Conservation (phyloP, 2,888 invertebrate species). For the Drosophila prostipennis region DNA sequence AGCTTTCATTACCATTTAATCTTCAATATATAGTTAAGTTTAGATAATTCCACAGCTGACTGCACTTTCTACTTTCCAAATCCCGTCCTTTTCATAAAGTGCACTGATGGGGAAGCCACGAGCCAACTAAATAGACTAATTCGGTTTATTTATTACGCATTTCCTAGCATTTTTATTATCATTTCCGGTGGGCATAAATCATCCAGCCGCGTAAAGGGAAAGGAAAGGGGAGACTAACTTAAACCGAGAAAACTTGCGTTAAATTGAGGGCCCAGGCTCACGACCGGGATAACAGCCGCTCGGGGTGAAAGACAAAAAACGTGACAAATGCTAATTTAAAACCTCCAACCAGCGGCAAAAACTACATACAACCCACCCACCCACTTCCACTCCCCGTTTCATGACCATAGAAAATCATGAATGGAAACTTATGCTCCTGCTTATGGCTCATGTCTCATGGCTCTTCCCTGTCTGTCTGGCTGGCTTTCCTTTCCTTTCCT, state of each 20-base stretch:
- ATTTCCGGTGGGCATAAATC: constrained; percentile 77
- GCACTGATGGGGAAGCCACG: constrained; percentile 56
- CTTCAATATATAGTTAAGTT: background rate
- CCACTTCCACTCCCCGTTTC: constrained; percentile 34
- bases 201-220: constrained; percentile 40
- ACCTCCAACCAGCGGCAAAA: constrained; percentile 61
- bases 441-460: constrained; percentile 27
- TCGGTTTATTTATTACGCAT: constrained; percentile 76
- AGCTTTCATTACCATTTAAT: constrained; percentile 10
- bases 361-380: constrained; percentile 47
- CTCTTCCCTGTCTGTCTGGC: constrained; percentile 26
- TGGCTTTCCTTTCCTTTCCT: constrained; percentile 1
- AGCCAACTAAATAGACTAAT: constrained; percentile 58
- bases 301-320: constrained; percentile 56
- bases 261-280: constrained; percentile 57
- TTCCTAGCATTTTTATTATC: constrained; percentile 78
- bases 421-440: constrained; percentile 70
- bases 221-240: constrained; percentile 46
- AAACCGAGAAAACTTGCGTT: constrained; percentile 73
- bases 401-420: constrained; percentile 61
- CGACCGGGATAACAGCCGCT: constrained; percentile 18
- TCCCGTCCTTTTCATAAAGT: constrained; percentile 23
- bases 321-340: constrained; percentile 82
- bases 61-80: constrained; percentile 25
- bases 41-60: constrained; percentile 35